phyloP scores from a whole-genome alignment of 2,797 vertebrate species.

The Tympanoctomys barrerae region DNA sequence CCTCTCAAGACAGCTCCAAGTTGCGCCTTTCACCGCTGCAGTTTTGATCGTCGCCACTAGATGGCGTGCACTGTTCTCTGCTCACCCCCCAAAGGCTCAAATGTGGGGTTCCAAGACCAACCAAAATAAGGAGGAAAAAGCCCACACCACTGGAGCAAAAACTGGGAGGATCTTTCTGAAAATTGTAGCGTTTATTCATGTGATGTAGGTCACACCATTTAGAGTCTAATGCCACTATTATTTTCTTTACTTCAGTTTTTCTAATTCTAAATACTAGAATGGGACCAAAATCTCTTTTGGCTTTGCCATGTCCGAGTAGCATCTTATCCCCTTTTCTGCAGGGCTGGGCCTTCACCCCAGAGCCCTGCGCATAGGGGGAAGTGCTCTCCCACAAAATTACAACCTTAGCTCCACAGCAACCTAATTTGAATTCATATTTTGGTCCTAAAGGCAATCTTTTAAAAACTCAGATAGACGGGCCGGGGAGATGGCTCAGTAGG shows the following conservation, averaged over 20 bases:
- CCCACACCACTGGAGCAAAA: constrained; percentile 42
- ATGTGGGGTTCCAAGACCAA: constrained; percentile 76
- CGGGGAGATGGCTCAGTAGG: too few relatives aligned
- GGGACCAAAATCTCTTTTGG: constrained; percentile 68
- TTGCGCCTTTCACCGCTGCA: constrained; percentile 59
- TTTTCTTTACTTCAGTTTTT: constrained; percentile 78
- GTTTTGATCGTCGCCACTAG: constrained; percentile 85
- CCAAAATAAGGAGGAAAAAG: constrained; percentile 81
- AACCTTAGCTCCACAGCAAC: constrained; percentile 2
- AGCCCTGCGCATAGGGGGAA: background rate
- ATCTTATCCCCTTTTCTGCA: background rate
- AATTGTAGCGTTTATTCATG: constrained; percentile 70
- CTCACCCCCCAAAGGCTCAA: constrained; percentile 74
- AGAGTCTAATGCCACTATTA: constrained; percentile 57
- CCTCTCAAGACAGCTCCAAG: constrained; percentile 2
- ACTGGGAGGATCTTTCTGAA: constrained; percentile 62
- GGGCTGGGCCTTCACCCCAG: background rate
- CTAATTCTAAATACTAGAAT: constrained; percentile 76
- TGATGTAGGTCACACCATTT: background rate
- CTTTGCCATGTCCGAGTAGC: constrained; percentile 74
- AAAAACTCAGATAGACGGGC: background rate
- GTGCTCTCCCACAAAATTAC: background rate
- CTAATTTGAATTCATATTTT: constrained; percentile 66
- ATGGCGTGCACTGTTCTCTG: constrained; percentile 85
- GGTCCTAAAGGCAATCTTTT: constrained; percentile 72